Evolutionary conservation across 2,888 invertebrate species (phyloP), one percentile per base, ranked within the genome.

Genomic region (Autographa pulchrina): DNA sequence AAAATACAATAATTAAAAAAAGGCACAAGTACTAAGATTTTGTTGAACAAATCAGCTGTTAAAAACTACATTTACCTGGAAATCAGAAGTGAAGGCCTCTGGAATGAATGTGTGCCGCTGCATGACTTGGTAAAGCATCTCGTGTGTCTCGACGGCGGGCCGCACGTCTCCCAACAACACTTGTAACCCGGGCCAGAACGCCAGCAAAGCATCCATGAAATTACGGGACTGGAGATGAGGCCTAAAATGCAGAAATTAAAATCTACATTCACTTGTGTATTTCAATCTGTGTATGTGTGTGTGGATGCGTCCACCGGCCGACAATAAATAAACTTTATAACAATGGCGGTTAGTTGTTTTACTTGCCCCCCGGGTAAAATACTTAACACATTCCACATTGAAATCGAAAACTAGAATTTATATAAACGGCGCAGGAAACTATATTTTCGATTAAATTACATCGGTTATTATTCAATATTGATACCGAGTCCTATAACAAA

Each of bases 111-210:
- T 99, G 92, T 99, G 99, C 87, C 99, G 97, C 93, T 99, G 98
- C 97, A 99, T 99, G 16, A 99, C 99, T 95, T 99, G 99, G 92
- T 99, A 99, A 2, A 99, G 96, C 99, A 99, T 99, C 93, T 99
- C 99, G 90, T 99, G 99, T 0, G 99, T 99, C 96, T 99, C 99
- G n/a, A 99, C 99, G 0, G 99, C 99, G 11, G 99, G 98, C 87
- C 98, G 98, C 14, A 99, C 97, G 91, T 99, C 99, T 0, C 99
- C 99, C 86, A 97, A 96, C 5, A 97, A 84, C 81, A 98, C 98
- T 96, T 99, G 99, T 18, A 99, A 95, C 0, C 99, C 99, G 0
- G 99, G 99, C 99, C 99, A 99, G 88, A 99, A 99, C 7, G 99
- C 99, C 61, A 99, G 96, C 73, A 99, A 94, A 0, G 99, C 98